Base-by-base conservation (phyloP, 1,140 invertebrate genomes). In the Uloborus diversus region DNA sequence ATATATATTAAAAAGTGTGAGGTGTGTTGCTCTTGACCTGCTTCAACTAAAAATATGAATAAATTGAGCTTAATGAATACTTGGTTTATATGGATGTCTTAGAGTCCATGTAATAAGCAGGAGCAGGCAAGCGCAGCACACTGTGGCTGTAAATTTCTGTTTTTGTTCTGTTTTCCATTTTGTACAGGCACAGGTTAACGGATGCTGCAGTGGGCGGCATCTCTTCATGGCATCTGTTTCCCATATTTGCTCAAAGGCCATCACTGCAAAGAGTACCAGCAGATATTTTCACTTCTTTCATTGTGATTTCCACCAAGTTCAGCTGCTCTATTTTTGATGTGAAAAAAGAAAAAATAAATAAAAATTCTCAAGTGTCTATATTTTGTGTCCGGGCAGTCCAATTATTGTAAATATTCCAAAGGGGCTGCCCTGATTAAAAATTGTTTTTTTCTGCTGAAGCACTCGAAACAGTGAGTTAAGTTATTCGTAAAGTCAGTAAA, bases 261-360 rank as follows among this genome's bases (percentile, higher is more conserved):
- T 73, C 59, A 64, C 51, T 71, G 68, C 66, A 73, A 80, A 66
- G 42, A 81, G 69, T 81, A 81, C 79, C 71, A 81, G 81, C 81
- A 84, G 83, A 84, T 84, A 84, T 85, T 84, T 85, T 84, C 83
- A 85, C 83, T 84, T 84, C 71, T 83, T 84, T 84, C 78, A 82
- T 82, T 82, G 80, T 83, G 83, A 83, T 81, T 81, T 68, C 75
- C 56, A 70, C 80, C 62, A 81, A 81, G 80, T 81, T 70, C 78
- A 80, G 68, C 79, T 80, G 61, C 76, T 83, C 81, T 84, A 84
- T 84, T 85, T 85, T 84, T 84, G 83, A 85, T 85, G 84, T 85
- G 83, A 84, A 78, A 42, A 42, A 7, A 42, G 17, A 42, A 7
- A 42, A 42, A 42, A 42, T 9, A 42, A 42, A 42, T 9, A 42